Base-by-base conservation (phyloP, 37 sponge, comb jelly and placozoan genomes). In the Tethya wilhelma region DNA sequence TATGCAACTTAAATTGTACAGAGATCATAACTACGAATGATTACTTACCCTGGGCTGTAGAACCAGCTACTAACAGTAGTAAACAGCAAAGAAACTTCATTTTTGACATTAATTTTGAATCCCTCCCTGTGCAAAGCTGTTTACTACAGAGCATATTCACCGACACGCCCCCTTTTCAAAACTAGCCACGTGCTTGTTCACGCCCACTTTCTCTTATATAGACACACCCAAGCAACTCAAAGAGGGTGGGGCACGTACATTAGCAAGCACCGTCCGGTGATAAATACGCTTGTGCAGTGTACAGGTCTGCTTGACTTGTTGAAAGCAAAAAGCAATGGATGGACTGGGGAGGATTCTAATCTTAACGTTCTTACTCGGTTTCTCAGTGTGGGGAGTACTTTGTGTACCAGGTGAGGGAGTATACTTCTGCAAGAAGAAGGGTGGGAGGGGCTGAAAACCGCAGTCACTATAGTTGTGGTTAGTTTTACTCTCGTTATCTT, bases 131-230 rank as follows among this genome's bases (percentile, higher is more conserved):
- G 53, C 14, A 14, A 14, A 19, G 14, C 14, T 49, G 53, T 49
- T 49, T 9, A 49, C 53, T 49, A 49, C 53, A 25, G 63, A 36
- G 29, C 39, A 36, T 67, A 34, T 49, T 17, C 11, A 17, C 55
- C 55, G 17, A 17, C 11, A 49, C 17, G 17, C 11, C 55, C 26
- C 26, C 62, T 59, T 5, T 59, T 23, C 11, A 23, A 19, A 67
- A 17, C 38, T 31, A 67, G 34, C n/a, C n/a, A n/a, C n/a, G n/a
- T 11, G 20, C 36, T 7, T 5, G 39, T 31, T 4, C 20, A 72
- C 73, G 73, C 73, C 73, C 73, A 17, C 73, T 72, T 72, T 72
- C 53, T 71, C 33, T 67, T 23, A n/a, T 8, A n/a, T 26, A n/a
- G 63, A 23, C 8, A 20, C 25, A 31, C 67, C 39, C 39, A 11